Evolutionary conservation across 2,888 invertebrate species (phyloP), one percentile per base, ranked within the genome.

Genomic region (Neoascia interrupta): DNA sequence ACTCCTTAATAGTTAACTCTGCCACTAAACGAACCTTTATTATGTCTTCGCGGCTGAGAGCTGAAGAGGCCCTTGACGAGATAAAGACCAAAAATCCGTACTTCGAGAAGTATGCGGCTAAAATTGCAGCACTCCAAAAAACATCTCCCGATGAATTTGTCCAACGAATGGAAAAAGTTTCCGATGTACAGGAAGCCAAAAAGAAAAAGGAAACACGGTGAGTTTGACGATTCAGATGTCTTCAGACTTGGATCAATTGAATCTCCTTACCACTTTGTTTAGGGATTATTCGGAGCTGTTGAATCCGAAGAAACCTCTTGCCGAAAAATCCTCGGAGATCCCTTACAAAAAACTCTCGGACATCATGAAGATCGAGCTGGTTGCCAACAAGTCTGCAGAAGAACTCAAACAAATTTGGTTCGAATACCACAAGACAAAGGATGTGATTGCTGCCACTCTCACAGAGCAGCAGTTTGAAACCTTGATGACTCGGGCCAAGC

Each of bases 331-430:
- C 6, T 73, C 83, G 15, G 85, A 87, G 43, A 86, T 90, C 8
- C 90, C 91, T 64, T 90, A 91, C 81, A 90, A 90, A 81, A 85
- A 88, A 39, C 90, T 96, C 1, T 89, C 90, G 61, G 92, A 92
- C 82, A 92, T 96, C 63, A 94, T 96, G 91, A 96, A 95, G 89
- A 82, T 93, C 28, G 95, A 96, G 10, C 89, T 96, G 68, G 91
- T 96, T 0, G 86, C 90, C 82, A 92, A 94, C 83, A 95, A 95
- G 87, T 90, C 89, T 68, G 90, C 91, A 11, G 91, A 92, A 23
- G 96, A 96, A 87, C 93, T 97, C 28, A 89, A 91, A 82, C 84
- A 89, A 53, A 95, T 96, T 81, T 96, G 97, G 96, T 90, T 92
- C 54, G 92, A 94, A 84, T 96, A 96, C 87, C 95, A 96, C 84